phyloP scores from a whole-genome alignment of 1,140 invertebrate species.

The Prorops nasuta region DNA sequence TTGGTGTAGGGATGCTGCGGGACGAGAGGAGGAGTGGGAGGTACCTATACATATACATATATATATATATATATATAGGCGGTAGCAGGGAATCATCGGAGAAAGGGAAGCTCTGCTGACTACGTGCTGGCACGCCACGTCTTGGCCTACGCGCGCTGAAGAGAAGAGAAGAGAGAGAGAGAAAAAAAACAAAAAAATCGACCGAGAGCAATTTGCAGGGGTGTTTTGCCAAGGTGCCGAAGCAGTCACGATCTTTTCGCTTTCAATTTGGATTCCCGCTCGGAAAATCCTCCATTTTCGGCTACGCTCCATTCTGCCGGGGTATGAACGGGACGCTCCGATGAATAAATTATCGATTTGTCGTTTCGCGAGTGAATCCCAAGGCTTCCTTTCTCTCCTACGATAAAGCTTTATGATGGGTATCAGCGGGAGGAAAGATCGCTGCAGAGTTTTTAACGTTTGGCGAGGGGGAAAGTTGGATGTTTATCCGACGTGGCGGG shows the following conservation, averaged over 20 bases:
- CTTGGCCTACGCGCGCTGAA: slow-evolving; percentile 7
- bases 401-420: neutral
- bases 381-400: neutral
- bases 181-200: neutral
- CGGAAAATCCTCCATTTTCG: neutral
- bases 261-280: slow-evolving; percentile 1
- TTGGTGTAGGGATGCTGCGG: too few relatives aligned
- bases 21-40: too few relatives aligned
- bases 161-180: slow-evolving; percentile 11
- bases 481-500: too few relatives aligned
- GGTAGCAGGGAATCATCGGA: slow-evolving; percentile 3
- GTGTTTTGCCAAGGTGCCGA: slow-evolving; percentile 16
- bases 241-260: neutral
- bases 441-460: too few relatives aligned
- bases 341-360: too few relatives aligned
- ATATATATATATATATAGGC: neutral
- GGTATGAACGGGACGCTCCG: too few relatives aligned
- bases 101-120: neutral
- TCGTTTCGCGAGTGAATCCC: too few relatives aligned
- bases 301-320: neutral
- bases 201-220: slow-evolving; percentile 11
- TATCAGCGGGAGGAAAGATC: too few relatives aligned
- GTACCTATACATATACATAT: neutral
- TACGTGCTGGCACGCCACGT: slow-evolving; percentile 7
- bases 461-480: too few relatives aligned